Conservation (phyloP, 1,140 invertebrate genomes). For the Nasonia longicornis region DNA sequence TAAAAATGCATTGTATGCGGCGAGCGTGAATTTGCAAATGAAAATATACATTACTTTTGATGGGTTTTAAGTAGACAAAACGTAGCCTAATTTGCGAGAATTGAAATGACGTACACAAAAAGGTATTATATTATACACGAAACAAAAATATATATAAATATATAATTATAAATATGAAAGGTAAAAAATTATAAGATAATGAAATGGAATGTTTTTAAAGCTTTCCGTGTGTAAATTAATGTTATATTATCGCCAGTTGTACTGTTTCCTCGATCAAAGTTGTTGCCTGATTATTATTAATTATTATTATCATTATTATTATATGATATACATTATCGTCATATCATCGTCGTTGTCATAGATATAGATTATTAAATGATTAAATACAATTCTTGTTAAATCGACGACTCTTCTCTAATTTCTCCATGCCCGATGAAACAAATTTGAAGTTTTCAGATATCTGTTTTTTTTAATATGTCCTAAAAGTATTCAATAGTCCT, state of each 20-base stretch:
- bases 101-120: slow-evolving; percentile 41
- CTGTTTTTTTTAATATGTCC: neutral
- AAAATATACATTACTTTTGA: slow-evolving; percentile 32
- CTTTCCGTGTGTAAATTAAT: slow-evolving; percentile 51
- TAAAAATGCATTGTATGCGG: slow-evolving; percentile 16
- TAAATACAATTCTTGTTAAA: slow-evolving; percentile 49
- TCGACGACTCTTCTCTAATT: slow-evolving; percentile 33
- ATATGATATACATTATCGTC: slow-evolving; percentile 48
- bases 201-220: slow-evolving; percentile 50
- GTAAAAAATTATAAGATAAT: slow-evolving; percentile 45
- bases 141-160: slow-evolving; percentile 37
- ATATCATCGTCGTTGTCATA: slow-evolving; percentile 50
- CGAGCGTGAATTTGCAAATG: slow-evolving; percentile 28
- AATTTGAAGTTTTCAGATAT: neutral
- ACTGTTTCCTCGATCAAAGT: slow-evolving; percentile 51
- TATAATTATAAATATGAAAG: slow-evolving; percentile 10
- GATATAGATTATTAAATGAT: slow-evolving; percentile 46
- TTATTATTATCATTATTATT: slow-evolving; percentile 47
- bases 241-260: slow-evolving; percentile 49
- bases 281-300: slow-evolving; percentile 52
- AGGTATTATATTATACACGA: slow-evolving; percentile 46
- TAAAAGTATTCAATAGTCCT: neutral
- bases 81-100: slow-evolving; percentile 31
- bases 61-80: slow-evolving; percentile 36
- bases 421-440: slow-evolving; percentile 15